Base-by-base conservation (phyloP, 92 coral and sea anemone genomes). In the Siderastrea radians region DNA sequence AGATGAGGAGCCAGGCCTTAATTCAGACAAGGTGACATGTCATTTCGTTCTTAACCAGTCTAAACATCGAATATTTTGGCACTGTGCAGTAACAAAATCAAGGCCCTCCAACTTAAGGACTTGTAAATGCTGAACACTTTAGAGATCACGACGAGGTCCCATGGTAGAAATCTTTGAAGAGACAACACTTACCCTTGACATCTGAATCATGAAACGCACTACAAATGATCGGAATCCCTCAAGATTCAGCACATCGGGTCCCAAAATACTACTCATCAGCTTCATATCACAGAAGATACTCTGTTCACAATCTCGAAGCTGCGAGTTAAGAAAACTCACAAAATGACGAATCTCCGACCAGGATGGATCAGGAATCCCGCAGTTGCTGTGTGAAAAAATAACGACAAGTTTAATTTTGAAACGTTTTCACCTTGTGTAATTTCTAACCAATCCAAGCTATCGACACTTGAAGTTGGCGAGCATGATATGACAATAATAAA, bases 341-440 rank as follows among this genome's bases (percentile, higher is more conserved):
- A 95, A 95, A 78, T 95, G 98, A 77, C 80, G 80, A 7, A 95
- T 79, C 65, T 95, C 98, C 12, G 95, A 91, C 98, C 98, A 95
- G 0, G 98, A 95, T 4, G 98, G 98, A 75, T 93, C 94, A 7
- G 67, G 94, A 12, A 95, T 84, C 50, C 98, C 98, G 80, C 98
- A 95, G 45, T 91, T 75, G 52, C 98, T 95, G 79, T 10, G 68
- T 68, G 47, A 60, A 15, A 51, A 60, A 88, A 19, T 12, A 16
- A 19, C 11, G 4, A 7, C 10, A 3, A n/a, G 6, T 14, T 1
- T 26, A 26, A 26, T 26, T 26, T 26, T 26, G 0, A 26, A 26
- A 26, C 38, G 38, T 26, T 26, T 26, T 26, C 38, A 26, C 38
- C 38, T 26, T 26, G 0, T 26, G 38, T 26, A 26, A 26, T 26